phyloP scores from a whole-genome alignment of 2,113 vertebrate species.

The Rhinogobius similis region DNA sequence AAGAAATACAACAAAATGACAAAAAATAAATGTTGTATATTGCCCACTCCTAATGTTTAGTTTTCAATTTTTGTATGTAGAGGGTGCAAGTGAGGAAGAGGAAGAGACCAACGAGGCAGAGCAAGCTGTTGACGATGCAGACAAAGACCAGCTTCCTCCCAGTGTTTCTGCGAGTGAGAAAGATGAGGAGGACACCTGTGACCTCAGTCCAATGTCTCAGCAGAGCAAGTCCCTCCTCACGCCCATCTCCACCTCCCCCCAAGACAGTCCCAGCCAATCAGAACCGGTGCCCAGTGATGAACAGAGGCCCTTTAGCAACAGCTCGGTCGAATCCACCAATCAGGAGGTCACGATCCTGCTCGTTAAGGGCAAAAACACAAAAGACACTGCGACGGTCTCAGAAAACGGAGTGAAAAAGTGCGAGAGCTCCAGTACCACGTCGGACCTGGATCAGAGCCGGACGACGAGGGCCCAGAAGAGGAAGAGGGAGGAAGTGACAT shows the following conservation, averaged over 20 bases:
- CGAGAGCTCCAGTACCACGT: slow-evolving; percentile 61
- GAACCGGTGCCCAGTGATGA: not conserved
- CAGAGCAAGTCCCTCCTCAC: slow-evolving; percentile 30
- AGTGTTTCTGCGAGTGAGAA: slow-evolving; percentile 23
- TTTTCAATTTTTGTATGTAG: slow-evolving; percentile 22
- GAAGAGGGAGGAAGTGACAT: slow-evolving; percentile 52
- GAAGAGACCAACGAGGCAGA: slow-evolving; percentile 45
- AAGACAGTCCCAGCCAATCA: slow-evolving; percentile 68
- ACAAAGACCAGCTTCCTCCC: slow-evolving; percentile 18
- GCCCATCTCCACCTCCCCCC: slow-evolving; percentile 30
- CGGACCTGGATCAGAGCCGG: slow-evolving; percentile 48
- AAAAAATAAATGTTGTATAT: no score
- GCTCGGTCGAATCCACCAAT: slow-evolving; percentile 44
- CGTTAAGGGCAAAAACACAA: not conserved
- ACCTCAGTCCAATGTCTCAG: slow-evolving; percentile 29
- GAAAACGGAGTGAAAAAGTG: slow-evolving; percentile 20
- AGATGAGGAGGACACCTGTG: slow-evolving; percentile 48
- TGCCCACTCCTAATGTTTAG: no score
- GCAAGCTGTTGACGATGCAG: not conserved
- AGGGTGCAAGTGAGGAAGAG: slow-evolving; percentile 52
- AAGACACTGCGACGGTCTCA: not conserved
- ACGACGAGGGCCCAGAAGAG: slow-evolving; percentile 53
- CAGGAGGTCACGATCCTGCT: not conserved
- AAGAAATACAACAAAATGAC: no score
- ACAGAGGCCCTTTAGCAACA: not conserved